phyloP scores from a whole-genome alignment of 2,888 invertebrate genomes.

The Papilio protenor region DNA sequence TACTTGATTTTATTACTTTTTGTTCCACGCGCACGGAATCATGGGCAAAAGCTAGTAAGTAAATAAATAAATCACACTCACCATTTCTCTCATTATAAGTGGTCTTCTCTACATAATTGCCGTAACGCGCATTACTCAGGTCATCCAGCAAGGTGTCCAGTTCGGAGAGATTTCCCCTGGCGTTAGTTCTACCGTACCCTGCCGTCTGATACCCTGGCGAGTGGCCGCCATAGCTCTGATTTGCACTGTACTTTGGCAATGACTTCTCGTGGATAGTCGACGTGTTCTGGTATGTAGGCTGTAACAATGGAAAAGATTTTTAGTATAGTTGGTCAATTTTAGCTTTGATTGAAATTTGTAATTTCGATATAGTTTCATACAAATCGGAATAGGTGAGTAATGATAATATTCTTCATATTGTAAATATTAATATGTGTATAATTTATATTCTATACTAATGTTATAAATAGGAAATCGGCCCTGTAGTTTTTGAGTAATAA shows the following conservation, averaged over 20 bases:
- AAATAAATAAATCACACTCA: constrained; percentile 53
- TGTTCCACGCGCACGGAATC: too few species aligned
- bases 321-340: constrained; percentile 8
- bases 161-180: constrained; percentile 91
- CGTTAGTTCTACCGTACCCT: constrained; percentile 70
- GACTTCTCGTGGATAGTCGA: constrained; percentile 76
- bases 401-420: not conserved
- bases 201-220: constrained; percentile 56
- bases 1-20: too few species aligned
- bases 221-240: constrained; percentile 59
- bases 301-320: constrained; percentile 61
- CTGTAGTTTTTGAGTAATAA: too few species aligned
- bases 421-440: too few species aligned
- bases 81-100: constrained; percentile 68
- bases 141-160: constrained; percentile 96
- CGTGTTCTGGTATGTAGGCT: constrained; percentile 88
- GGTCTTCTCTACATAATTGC: constrained; percentile 72
- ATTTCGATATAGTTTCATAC: not conserved
- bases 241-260: constrained; percentile 70
- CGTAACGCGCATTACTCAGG: constrained; percentile 90
- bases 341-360: not conserved
- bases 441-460: too few species aligned
- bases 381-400: not conserved
- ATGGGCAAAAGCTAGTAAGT: too few species aligned
- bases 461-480: too few species aligned